phyloP scores from a whole-genome alignment of 2,797 vertebrate genomes.

The Heterohyrax brucei region DNA sequence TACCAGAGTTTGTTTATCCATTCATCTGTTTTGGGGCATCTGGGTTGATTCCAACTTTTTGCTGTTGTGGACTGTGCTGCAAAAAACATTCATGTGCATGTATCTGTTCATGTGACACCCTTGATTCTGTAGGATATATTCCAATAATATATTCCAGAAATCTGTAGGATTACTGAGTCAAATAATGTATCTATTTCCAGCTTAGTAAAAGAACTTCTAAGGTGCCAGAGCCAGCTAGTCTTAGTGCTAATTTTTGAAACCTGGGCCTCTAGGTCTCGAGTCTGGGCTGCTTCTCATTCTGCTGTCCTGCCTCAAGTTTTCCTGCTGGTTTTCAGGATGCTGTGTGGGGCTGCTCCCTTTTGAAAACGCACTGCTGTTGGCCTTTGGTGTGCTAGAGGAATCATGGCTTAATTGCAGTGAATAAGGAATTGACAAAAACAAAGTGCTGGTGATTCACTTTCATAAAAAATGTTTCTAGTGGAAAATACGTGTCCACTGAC shows the following conservation, averaged over 20 bases:
- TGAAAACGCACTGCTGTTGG: neutral
- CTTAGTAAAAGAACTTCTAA: no score
- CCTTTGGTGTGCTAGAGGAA: neutral
- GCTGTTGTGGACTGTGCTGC: no score
- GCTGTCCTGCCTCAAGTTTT: neutral
- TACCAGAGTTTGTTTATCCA: no score
- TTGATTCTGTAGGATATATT: no score
- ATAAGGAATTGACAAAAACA: slow-evolving; percentile 56
- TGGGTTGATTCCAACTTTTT: no score
- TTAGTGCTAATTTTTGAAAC: neutral
- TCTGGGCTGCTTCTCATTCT: neutral
- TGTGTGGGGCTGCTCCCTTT: neutral
- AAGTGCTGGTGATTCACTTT: slow-evolving; percentile 10
- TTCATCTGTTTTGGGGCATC: no score
- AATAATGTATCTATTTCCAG: no score
- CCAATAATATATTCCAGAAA: no score
- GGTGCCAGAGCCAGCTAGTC: neutral
- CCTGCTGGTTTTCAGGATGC: neutral
- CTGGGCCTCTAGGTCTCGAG: neutral
- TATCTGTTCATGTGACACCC: no score
- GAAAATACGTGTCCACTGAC: neutral
- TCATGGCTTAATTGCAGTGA: neutral
- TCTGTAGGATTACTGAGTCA: no score
- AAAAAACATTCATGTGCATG: no score
- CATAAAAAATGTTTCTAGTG: neutral